Evolutionary conservation across 2,113 vertebrate genomes (phyloP), one percentile per base, ranked within the genome.

Genomic region (Syngnathoides biaculeatus): DNA sequence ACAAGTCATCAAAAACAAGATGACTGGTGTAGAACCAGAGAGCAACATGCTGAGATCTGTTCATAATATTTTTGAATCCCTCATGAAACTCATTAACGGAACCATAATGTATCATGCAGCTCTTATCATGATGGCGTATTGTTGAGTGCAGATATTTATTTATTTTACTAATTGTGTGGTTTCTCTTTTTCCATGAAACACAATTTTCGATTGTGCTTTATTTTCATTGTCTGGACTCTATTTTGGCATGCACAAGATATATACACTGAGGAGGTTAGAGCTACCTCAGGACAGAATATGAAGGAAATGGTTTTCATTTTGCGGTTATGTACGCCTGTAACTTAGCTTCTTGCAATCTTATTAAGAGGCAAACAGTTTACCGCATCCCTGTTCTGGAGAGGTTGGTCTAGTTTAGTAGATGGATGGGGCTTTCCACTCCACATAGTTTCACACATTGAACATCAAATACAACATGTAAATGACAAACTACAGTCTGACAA

Each of bases 271-370:
- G 75, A 83, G 87, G 69, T 79, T 63, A 79, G 69, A 80, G 74
- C 79, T 79, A 79, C 79, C 80, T 64, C 42, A 64, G 79, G 78
- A 71, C 77, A 69, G 71, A 74, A 74, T 78, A 63, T 79, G 81
- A 80, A 90, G 87, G 86, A 90, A 87, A 75, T 89, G 89, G 84
- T 89, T 92, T 90, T 87, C 79, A 70, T 83, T 82, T 78, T 92
- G 92, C 91, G 92, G 92, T 93, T 92, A 87, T 82, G 69, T 89
- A 91, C 90, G 92, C 91, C 90, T 92, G 91, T 92, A 88, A 76
- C 73, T 76, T 80, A 88, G 84, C 69, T 84, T 89, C 40, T 86
- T 81, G 86, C 80, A 43, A 45, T 87, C 86, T 92, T 86, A 90
- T 90, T 79, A 79, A 90, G 83, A 86, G 80, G 88, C 86, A 89